These are phyloP conservation scores for Oryctes rhinoceros DNA, from an alignment of 1,140 invertebrate species.

Conservation along the genomic window DNA sequence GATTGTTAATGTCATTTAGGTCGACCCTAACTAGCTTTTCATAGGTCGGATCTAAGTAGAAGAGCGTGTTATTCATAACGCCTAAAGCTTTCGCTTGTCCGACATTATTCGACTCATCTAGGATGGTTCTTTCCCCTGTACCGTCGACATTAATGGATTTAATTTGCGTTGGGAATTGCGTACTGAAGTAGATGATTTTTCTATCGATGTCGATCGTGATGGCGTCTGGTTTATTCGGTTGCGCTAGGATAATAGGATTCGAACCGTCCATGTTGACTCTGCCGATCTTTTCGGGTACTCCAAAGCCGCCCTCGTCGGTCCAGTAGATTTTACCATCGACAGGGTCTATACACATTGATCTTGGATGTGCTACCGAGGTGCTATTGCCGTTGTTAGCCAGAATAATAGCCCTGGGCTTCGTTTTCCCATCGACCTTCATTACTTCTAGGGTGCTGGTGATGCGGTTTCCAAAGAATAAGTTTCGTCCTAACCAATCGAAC, in stretches of 20 bases:
- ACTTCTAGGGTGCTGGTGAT: slow-evolving; percentile 93
- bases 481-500: slow-evolving; percentile 95
- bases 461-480: slow-evolving; percentile 93
- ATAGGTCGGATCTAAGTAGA: slow-evolving; percentile 88
- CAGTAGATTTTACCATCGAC: slow-evolving; percentile 91
- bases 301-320: slow-evolving; percentile 93
- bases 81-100: slow-evolving; percentile 83
- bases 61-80: slow-evolving; percentile 84
- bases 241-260: slow-evolving; percentile 74
- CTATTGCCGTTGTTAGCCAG: slow-evolving; percentile 90
- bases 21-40: slow-evolving; percentile 91
- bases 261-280: slow-evolving; percentile 94
- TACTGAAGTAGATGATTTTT: slow-evolving; percentile 87
- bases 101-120: slow-evolving; percentile 75
- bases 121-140: slow-evolving; percentile 71
- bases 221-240: slow-evolving; percentile 78
- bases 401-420: slow-evolving; percentile 85
- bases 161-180: slow-evolving; percentile 76
- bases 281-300: slow-evolving; percentile 90
- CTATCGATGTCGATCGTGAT: slow-evolving; percentile 86
- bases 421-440: slow-evolving; percentile 85
- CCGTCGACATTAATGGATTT: slow-evolving; percentile 82
- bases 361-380: slow-evolving; percentile 87
- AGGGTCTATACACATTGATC: slow-evolving; percentile 89
- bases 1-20: slow-evolving; percentile 81